Conservation (phyloP, 2,797 vertebrate species). For the Sebastes steindachneri region DNA sequence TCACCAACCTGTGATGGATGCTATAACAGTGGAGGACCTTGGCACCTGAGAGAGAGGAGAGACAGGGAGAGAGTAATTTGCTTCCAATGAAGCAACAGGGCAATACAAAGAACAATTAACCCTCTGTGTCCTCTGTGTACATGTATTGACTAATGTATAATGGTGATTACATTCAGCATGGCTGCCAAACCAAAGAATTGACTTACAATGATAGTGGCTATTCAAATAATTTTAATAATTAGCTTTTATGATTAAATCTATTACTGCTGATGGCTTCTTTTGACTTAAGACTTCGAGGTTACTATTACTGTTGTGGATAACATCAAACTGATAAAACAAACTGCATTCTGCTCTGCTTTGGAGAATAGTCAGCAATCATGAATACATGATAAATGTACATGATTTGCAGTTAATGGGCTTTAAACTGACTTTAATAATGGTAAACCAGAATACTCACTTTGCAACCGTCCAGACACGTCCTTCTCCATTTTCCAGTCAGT, state of each 20-base stretch:
- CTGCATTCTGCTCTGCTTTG: not conserved
- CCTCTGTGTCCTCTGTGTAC: not conserved
- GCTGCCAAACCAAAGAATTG: constrained; percentile 11
- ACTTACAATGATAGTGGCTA: not conserved
- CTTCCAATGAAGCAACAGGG: not conserved
- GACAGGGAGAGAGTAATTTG: not conserved
- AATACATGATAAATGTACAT: not conserved
- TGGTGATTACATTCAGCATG: not conserved
- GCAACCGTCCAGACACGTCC: constrained; percentile 81
- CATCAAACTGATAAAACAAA: not conserved
- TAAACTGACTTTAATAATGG: not conserved
- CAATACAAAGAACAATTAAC: constrained; percentile 5
- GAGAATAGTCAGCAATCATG: not conserved
- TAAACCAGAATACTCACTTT: constrained; percentile 80
- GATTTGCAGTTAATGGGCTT: not conserved
- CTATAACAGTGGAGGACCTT: constrained; percentile 78
- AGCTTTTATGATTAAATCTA: constrained; percentile 4
- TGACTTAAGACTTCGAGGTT: not conserved
- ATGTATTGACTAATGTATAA: not conserved
- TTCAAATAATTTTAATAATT: not conserved
- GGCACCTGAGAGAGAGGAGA: constrained; percentile 77
- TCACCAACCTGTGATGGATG: constrained; percentile 83
- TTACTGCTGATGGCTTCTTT: not conserved
- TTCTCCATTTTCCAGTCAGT: constrained; percentile 90
- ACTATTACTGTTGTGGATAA: not conserved